phyloP scores from a whole-genome alignment of 2,113 vertebrate species.

The Sinocyclocheilus maitianheensis region DNA sequence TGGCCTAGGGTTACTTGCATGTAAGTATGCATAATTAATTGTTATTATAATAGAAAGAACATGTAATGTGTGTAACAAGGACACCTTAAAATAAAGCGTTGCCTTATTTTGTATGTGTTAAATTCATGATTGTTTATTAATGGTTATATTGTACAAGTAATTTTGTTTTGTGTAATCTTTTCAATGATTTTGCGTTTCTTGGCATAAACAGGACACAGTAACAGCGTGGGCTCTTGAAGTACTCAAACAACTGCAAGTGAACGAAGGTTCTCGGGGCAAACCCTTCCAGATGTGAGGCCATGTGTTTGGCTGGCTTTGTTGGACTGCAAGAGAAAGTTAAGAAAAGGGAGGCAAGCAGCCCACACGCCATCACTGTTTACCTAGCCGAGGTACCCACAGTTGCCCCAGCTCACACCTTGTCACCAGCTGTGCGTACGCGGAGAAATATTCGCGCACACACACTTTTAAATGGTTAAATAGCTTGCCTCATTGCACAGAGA shows the following conservation, averaged over 20 bases:
- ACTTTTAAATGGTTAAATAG: conserved; percentile 37
- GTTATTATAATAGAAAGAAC: too few relatives aligned
- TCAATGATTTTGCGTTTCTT: background rate
- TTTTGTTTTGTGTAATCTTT: background rate
- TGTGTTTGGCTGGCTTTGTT: conserved; percentile 65
- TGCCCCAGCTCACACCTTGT: conserved; percentile 69
- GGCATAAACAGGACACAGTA: conserved; percentile 10
- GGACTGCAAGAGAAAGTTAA: conserved; percentile 44
- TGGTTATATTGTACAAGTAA: background rate
- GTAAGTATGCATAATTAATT: too few relatives aligned
- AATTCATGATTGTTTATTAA: background rate
- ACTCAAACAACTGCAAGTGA: conserved; percentile 59
- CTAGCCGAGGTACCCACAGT: conserved; percentile 58
- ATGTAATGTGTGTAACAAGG: too few relatives aligned
- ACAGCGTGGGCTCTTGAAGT: conserved; percentile 40
- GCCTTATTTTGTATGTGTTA: too few relatives aligned
- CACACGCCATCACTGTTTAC: conserved; percentile 62
- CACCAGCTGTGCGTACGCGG: conserved; percentile 72
- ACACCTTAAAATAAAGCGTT: too few relatives aligned
- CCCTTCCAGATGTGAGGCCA: conserved; percentile 68
- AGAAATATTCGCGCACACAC: conserved; percentile 43
- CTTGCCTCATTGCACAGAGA: conserved; percentile 38
- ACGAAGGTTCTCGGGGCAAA: conserved; percentile 60
- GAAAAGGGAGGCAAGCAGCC: conserved; percentile 50
- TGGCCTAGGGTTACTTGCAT: too few relatives aligned